Percentiles rank a stretch among this genome's conserved stretches.
These are phyloP conservation scores for Noctilio leporinus DNA, from an alignment of 2,113 vertebrate species.

Conservation along the genomic window DNA sequence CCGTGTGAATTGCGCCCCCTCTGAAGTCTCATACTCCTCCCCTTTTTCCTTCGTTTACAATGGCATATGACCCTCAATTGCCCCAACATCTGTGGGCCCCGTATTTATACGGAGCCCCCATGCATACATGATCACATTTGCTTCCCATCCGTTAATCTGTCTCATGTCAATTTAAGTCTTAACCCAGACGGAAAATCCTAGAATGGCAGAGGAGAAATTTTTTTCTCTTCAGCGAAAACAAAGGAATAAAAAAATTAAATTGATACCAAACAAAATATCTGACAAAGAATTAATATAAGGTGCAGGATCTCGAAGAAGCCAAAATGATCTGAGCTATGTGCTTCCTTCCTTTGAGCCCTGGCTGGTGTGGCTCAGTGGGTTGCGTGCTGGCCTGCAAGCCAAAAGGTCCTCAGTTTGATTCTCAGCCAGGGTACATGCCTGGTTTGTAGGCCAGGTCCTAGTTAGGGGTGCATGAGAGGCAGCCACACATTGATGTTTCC, in stretches of 20 bases:
- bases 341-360: rapidly evolving
- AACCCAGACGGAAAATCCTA: neutral
- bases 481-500: too few species aligned
- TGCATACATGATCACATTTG: neutral
- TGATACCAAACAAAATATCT: neutral
- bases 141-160: neutral
- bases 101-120: neutral
- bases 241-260: neutral
- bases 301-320: neutral
- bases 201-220: neutral
- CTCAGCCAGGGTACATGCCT: too few species aligned
- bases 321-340: neutral
- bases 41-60: neutral
- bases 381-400: too few species aligned
- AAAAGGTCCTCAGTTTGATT: too few species aligned
- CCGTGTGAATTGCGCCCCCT: neutral
- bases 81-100: neutral
- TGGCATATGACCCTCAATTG: neutral
- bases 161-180: neutral
- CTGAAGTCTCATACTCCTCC: neutral
- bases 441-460: too few species aligned
- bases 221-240: neutral
- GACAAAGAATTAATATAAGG: neutral
- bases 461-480: too few species aligned
- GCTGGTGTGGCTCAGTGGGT: too few species aligned